These are phyloP conservation scores for Thera britannica DNA, from an alignment of 2,888 invertebrate genomes.

Conservation along the genomic window DNA sequence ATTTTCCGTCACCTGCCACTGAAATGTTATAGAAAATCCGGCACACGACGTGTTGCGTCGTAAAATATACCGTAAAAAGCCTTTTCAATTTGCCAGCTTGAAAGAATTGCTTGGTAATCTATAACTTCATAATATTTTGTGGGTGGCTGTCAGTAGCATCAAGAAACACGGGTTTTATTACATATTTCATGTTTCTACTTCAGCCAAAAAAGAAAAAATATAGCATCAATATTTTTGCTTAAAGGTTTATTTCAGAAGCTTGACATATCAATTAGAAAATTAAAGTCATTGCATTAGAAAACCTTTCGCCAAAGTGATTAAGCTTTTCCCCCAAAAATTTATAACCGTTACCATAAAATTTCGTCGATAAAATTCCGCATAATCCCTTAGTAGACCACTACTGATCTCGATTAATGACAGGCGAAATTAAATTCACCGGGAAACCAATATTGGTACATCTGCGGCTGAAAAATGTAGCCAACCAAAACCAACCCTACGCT, in stretches of 20 bases:
- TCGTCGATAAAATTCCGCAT: constrained; percentile 71
- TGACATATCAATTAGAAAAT: constrained; percentile 5
- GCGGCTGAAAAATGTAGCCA: constrained; percentile 49
- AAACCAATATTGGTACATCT: constrained; percentile 72
- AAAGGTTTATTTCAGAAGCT: too few species aligned
- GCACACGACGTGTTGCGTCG: constrained; percentile 49
- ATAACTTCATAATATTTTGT: constrained; percentile 41
- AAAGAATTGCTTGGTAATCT: constrained; percentile 40
- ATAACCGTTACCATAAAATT: constrained; percentile 55
- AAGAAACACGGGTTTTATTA: constrained; percentile 10
- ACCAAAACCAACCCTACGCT: constrained; percentile 54
- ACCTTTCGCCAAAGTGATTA: constrained; percentile 33
- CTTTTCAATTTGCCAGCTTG: constrained; percentile 71
- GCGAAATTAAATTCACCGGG: constrained; percentile 76
- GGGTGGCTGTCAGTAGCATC: constrained; percentile 11
- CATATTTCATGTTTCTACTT: not conserved
- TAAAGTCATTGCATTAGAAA: constrained; percentile 3
- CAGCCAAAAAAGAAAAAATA: not conserved
- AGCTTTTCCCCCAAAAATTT: constrained; percentile 38
- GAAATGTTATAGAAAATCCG: constrained; percentile 37
- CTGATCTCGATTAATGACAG: constrained; percentile 77
- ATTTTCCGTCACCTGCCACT: constrained; percentile 48
- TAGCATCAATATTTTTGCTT: not conserved
- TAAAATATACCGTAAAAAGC: constrained; percentile 71
- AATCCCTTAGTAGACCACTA: constrained; percentile 69